Evolutionary conservation across 2,113 vertebrate species (phyloP).

Genomic region (Plecturocebus donacophilus): DNA sequence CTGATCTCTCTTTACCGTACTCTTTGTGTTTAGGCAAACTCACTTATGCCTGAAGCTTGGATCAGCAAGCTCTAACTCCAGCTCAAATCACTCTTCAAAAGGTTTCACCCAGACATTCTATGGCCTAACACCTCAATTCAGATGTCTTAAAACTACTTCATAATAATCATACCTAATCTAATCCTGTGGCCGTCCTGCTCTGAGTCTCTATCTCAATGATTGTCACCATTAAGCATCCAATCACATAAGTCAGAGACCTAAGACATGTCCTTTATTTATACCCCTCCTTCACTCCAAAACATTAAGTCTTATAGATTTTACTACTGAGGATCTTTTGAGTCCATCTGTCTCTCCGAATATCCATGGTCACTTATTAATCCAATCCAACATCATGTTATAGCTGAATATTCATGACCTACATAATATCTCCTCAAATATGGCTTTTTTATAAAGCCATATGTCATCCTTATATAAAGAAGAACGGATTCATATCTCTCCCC

Average conservation of each 20-base stretch:
- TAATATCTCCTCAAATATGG: neutral
- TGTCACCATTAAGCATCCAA: neutral
- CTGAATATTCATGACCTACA: neutral
- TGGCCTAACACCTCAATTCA: neutral
- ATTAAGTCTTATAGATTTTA: neutral
- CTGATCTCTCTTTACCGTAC: neutral
- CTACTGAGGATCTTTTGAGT: neutral
- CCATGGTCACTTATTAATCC: neutral
- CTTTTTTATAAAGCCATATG: neutral
- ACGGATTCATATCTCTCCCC: neutral
- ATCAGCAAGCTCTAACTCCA: neutral
- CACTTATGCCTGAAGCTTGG: neutral
- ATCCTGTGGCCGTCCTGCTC: neutral
- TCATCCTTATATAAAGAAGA: neutral
- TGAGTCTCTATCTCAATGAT: neutral
- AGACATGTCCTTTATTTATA: neutral
- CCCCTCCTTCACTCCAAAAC: neutral
- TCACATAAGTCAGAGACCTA: neutral
- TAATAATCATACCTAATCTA: neutral
- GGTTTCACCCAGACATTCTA: neutral
- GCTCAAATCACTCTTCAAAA: neutral
- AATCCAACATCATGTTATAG: neutral
- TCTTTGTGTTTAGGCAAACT: neutral
- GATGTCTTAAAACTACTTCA: neutral
- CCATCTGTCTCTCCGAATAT: neutral